Evolutionary conservation across 2,888 invertebrate species (phyloP).

Genomic region (Dryomyza anilis): DNA sequence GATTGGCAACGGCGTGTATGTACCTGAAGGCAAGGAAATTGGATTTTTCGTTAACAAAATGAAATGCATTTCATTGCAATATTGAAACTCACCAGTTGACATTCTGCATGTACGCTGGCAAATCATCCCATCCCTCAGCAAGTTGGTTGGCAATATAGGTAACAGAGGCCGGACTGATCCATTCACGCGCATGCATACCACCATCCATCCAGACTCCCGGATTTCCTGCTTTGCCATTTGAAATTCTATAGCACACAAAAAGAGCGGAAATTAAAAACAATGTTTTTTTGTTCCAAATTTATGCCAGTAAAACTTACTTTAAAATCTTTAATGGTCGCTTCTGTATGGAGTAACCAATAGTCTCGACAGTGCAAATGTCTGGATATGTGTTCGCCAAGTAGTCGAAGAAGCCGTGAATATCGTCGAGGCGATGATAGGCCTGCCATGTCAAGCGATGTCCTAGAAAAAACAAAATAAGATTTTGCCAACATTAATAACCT

Average conservation of each 20-base stretch:
- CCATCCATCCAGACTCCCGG: slow-evolving; percentile 76
- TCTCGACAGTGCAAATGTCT: slow-evolving; percentile 72
- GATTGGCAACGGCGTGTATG: slow-evolving; percentile 76
- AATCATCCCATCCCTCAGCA: slow-evolving; percentile 70
- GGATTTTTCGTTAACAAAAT: too few relatives aligned
- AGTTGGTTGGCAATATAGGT: slow-evolving; percentile 77
- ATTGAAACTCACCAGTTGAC: slow-evolving; percentile 73
- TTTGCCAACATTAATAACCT: too few relatives aligned
- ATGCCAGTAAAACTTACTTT: slow-evolving; percentile 46
- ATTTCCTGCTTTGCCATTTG: slow-evolving; percentile 69
- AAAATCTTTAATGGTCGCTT: slow-evolving; percentile 74
- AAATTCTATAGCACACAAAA: too few relatives aligned
- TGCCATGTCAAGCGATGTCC: slow-evolving; percentile 73
- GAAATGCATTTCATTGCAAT: too few relatives aligned
- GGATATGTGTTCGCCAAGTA: slow-evolving; percentile 75
- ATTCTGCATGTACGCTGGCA: slow-evolving; percentile 72
- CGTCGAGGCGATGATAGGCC: slow-evolving; percentile 73
- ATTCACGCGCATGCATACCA: slow-evolving; percentile 88
- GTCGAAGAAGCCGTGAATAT: slow-evolving; percentile 75
- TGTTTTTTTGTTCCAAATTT: too few relatives aligned
- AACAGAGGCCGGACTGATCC: slow-evolving; percentile 82
- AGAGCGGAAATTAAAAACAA: too few relatives aligned
- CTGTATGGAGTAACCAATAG: slow-evolving; percentile 77
- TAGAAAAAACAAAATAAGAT: slow-evolving; percentile 37
- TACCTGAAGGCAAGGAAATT: slow-evolving; percentile 67